These are phyloP conservation scores for Hydrolagus colliei DNA, from an alignment of 2,797 vertebrate species.

Conservation along the genomic window DNA sequence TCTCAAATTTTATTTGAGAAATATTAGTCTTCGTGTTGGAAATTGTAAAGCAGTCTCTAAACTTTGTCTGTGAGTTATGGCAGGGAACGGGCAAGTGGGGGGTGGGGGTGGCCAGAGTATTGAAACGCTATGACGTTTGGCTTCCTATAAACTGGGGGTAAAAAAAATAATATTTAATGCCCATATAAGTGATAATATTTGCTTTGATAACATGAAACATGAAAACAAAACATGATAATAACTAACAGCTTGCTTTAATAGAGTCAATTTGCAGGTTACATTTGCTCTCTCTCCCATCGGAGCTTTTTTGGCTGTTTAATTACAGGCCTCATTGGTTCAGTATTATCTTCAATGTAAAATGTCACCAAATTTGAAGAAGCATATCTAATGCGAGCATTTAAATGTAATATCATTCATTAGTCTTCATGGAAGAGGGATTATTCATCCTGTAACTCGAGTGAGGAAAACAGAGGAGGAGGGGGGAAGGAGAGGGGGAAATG, in stretches of 20 bases:
- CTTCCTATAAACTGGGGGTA: not conserved
- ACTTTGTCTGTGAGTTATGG: too few relatives aligned
- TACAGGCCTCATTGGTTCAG: slow-evolving; percentile 68
- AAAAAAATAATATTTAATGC: not conserved
- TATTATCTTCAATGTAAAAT: slow-evolving; percentile 60
- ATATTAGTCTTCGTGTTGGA: too few relatives aligned
- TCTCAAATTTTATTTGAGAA: too few relatives aligned
- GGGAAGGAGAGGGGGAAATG: too few relatives aligned
- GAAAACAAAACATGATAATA: slow-evolving; percentile 30
- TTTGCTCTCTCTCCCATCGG: slow-evolving; percentile 51
- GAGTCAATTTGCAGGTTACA: slow-evolving; percentile 32
- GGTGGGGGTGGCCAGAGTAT: not conserved
- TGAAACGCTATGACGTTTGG: not conserved
- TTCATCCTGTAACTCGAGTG: slow-evolving; percentile 50
- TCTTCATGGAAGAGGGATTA: slow-evolving; percentile 68
- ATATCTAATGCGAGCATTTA: slow-evolving; percentile 68
- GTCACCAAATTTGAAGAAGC: slow-evolving; percentile 72
- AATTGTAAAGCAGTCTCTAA: too few relatives aligned
- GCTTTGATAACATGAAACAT: slow-evolving; percentile 22
- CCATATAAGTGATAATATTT: not conserved
- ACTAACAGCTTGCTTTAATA: slow-evolving; percentile 32
- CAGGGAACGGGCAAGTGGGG: too few relatives aligned
- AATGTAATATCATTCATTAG: slow-evolving; percentile 73
- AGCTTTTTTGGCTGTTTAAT: slow-evolving; percentile 66
- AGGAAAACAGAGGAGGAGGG: not conserved